Percentiles rank a stretch among this genome's conserved stretches.
These are phyloP conservation scores for Lasioglossum zephyrum DNA, from an alignment of 2,888 invertebrate species.

Conservation along the genomic window DNA sequence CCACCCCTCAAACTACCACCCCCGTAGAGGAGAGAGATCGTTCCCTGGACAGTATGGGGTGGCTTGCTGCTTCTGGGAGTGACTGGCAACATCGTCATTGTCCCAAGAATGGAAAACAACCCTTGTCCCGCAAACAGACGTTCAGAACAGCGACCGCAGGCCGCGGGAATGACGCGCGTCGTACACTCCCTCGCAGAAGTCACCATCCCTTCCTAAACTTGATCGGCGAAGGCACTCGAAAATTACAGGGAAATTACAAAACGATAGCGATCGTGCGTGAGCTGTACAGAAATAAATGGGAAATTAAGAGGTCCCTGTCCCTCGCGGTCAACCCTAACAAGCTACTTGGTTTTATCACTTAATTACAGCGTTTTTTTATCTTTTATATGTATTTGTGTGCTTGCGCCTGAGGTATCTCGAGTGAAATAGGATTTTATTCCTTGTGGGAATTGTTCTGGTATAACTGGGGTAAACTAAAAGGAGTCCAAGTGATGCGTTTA, in stretches of 20 bases:
- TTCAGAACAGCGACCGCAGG: conserved; percentile 26
- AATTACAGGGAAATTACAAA: not conserved
- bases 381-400: not conserved
- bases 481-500: too few species aligned
- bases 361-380: not conserved
- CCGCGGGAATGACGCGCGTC: conserved; percentile 42
- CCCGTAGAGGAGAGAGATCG: not conserved
- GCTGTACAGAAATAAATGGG: not conserved
- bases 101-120: conserved; percentile 60
- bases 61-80: not conserved
- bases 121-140: conserved; percentile 36
- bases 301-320: not conserved
- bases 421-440: not conserved
- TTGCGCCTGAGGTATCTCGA: not conserved
- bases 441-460: not conserved
- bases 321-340: not conserved
- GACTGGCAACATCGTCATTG: conserved; percentile 59
- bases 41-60: conserved; percentile 7
- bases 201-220: not conserved
- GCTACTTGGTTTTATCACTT: not conserved
- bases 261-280: not conserved
- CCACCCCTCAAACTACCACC: not conserved
- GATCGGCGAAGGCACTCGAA: not conserved
- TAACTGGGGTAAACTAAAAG: too few species aligned
- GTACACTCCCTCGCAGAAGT: conserved; percentile 7